Evolutionary conservation across 92 coral and sea anemone species (phyloP).

Genomic region (Epizoanthus scotinus): DNA sequence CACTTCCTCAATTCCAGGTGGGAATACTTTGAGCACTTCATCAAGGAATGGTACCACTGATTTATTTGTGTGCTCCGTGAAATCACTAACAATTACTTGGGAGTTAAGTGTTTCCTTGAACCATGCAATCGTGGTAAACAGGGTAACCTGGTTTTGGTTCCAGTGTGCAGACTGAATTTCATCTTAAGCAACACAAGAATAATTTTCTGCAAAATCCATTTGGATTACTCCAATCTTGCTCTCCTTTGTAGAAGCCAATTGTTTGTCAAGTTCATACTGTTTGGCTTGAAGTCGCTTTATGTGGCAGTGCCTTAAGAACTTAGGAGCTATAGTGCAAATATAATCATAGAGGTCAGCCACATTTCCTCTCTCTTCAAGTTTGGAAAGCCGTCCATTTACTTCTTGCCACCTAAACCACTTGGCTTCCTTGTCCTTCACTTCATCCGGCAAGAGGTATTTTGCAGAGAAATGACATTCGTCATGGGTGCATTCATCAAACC

Average conservation of each 20-base stretch:
- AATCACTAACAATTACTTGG: conserved; percentile 50
- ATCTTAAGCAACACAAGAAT: conserved; percentile 49
- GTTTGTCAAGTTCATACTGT: conserved; percentile 48
- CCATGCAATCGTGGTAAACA: conserved; percentile 56
- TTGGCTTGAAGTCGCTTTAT: conserved; percentile 50
- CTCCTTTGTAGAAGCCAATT: conserved; percentile 34
- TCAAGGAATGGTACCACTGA: conserved; percentile 52
- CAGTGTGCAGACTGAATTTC: conserved; percentile 54
- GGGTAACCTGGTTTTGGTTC: conserved; percentile 57
- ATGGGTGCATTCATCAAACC: conserved; percentile 44
- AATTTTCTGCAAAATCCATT: conserved; percentile 53
- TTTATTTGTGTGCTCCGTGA: conserved; percentile 53
- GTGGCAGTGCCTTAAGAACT: conserved; percentile 41
- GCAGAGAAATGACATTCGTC: conserved; percentile 41
- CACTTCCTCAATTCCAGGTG: conserved; percentile 42
- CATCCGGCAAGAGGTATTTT: conserved; percentile 44
- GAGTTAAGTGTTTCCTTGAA: conserved; percentile 42
- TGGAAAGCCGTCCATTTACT: conserved; percentile 49
- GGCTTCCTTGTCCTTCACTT: conserved; percentile 36
- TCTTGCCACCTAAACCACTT: conserved; percentile 50
- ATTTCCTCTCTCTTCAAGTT: conserved; percentile 37
- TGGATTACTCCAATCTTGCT: conserved; percentile 33
- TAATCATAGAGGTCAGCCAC: conserved; percentile 39
- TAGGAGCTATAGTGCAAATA: conserved; percentile 37
- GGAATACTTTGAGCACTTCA: conserved; percentile 42